Conservation (phyloP, 2,888 invertebrate species). For the Cryptus armator region DNA sequence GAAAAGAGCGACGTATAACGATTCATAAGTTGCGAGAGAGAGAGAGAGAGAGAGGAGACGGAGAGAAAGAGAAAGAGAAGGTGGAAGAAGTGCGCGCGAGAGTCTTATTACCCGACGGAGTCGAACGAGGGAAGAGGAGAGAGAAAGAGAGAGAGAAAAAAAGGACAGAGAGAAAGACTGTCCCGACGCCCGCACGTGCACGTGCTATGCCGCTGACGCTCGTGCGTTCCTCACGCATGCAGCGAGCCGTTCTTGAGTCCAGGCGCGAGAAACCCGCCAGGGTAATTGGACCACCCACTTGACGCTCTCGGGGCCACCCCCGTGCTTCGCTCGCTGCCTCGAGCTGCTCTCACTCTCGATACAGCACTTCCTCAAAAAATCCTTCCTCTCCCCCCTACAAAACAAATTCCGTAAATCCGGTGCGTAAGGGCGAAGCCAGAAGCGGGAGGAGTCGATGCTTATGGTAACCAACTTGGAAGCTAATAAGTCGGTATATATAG, state of each 20-base stretch:
- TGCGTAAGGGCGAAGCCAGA: background rate
- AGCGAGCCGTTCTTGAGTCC: conserved; percentile 59
- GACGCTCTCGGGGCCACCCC: conserved; percentile 71
- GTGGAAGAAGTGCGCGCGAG: conserved; percentile 55
- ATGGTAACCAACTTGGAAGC: conserved; percentile 9
- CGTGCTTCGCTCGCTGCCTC: conserved; percentile 52
- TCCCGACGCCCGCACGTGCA: conserved; percentile 75
- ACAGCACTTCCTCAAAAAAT: conserved; percentile 30
- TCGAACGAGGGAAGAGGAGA: conserved; percentile 18
- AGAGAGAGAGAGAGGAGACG: conserved; percentile 17
- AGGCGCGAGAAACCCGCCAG: conserved; percentile 81
- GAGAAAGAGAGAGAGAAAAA: conserved; percentile 17
- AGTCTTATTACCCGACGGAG: conserved; percentile 82
- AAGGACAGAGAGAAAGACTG: conserved; percentile 23
- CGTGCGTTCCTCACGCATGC: conserved; percentile 66
- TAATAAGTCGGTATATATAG: conserved; percentile 49
- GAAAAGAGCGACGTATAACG: conserved; percentile 59
- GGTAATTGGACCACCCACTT: conserved; percentile 85
- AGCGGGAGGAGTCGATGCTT: background rate
- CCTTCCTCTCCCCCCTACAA: conserved; percentile 18
- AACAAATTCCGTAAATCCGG: conserved; percentile 41
- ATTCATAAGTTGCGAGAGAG: conserved; percentile 40
- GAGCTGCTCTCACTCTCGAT: conserved; percentile 30
- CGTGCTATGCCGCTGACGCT: conserved; percentile 73
- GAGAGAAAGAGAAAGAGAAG: conserved; percentile 53